Conservation (phyloP, 2,113 vertebrate genomes). For the Paradoxurus hermaphroditus region DNA sequence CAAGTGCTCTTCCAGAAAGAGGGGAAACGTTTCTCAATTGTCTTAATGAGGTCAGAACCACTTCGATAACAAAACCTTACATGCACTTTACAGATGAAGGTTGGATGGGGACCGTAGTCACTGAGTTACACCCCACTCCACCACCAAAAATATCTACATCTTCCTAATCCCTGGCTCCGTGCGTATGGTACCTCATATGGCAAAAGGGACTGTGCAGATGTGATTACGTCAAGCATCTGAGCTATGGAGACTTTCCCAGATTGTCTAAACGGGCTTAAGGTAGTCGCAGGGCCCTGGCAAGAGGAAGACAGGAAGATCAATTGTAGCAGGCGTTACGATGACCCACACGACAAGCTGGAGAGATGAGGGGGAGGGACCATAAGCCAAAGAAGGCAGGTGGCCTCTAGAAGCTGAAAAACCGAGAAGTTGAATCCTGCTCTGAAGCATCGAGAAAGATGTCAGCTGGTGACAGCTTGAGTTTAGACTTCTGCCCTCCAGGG, state of each 20-base stretch:
- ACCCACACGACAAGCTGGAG: background rate
- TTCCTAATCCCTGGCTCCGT: background rate
- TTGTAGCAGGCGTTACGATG: background rate
- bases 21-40: rapidly evolving
- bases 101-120: background rate
- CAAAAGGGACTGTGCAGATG: background rate
- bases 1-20: background rate
- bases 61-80: background rate
- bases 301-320: background rate
- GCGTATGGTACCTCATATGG: background rate
- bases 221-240: background rate
- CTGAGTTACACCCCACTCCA: rapidly evolving
- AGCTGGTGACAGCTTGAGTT: background rate
- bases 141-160: background rate
- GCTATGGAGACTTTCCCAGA: too few species aligned
- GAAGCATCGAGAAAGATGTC: background rate
- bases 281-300: background rate
- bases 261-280: background rate
- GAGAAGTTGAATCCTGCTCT: rapidly evolving
- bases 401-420: background rate
- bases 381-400: background rate
- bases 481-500: background rate
- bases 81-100: rapidly evolving
- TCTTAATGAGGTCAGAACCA: background rate
- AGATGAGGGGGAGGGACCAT: rapidly evolving